phyloP scores from a whole-genome alignment of 2,797 vertebrate genomes.

The Poecile montanus region DNA sequence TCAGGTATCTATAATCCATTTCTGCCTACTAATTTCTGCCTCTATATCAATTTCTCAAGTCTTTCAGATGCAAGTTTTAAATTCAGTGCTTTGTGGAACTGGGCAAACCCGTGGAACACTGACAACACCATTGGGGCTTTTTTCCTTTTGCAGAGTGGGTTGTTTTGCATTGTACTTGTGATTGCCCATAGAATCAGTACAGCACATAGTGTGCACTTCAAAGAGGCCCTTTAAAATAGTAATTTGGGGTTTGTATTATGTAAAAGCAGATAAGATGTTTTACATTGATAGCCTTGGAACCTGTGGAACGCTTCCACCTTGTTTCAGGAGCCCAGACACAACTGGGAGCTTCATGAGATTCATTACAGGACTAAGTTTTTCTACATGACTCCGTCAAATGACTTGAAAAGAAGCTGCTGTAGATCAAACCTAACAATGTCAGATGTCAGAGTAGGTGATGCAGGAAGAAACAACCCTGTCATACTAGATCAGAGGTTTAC shows the following conservation, averaged over 20 bases:
- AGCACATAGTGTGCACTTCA: fast-evolving
- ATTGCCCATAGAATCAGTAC: background rate
- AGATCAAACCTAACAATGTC: background rate
- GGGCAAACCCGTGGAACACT: background rate
- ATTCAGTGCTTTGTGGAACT: background rate
- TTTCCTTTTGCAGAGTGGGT: background rate
- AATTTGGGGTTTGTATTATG: fast-evolving
- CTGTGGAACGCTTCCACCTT: background rate
- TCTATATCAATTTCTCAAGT: background rate
- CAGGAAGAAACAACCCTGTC: background rate
- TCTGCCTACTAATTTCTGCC: background rate
- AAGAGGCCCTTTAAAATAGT: background rate
- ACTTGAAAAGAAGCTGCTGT: background rate
- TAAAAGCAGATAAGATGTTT: background rate
- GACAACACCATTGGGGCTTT: background rate
- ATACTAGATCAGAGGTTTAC: background rate
- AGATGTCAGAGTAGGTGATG: background rate
- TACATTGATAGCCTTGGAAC: background rate
- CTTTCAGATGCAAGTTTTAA: background rate
- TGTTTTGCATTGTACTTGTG: background rate
- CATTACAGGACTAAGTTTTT: background rate
- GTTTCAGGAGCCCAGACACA: background rate
- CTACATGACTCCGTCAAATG: background rate
- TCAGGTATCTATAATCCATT: background rate
- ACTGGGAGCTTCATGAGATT: background rate